Evolutionary conservation across 2,113 vertebrate species (phyloP).

Genomic region (Carassius carassius): DNA sequence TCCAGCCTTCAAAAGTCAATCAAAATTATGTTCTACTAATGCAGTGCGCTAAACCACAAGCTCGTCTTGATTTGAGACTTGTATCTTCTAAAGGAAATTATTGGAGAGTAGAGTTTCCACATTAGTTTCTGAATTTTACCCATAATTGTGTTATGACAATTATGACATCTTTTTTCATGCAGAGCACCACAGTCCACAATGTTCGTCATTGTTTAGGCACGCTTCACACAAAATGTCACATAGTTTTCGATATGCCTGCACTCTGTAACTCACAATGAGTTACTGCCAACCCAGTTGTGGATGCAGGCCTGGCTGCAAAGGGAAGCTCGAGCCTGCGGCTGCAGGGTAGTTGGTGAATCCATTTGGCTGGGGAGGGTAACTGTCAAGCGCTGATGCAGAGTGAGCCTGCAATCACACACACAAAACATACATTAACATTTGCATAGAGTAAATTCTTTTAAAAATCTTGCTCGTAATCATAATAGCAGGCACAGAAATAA

Average conservation of each 20-base stretch:
- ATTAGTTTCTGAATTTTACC: neutral
- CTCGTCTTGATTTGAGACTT: neutral
- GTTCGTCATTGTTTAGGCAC: neutral
- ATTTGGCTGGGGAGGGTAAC: slow-evolving; percentile 86
- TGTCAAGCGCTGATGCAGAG: slow-evolving; percentile 86
- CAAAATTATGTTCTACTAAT: neutral
- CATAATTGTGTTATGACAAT: neutral
- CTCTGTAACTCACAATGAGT: slow-evolving; percentile 41
- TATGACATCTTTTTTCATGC: neutral
- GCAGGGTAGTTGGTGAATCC: slow-evolving; percentile 87
- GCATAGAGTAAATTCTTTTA: neutral
- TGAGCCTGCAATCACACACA: slow-evolving; percentile 77
- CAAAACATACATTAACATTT: neutral
- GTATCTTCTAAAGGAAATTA: neutral
- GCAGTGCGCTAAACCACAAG: neutral
- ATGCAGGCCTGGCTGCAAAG: slow-evolving; percentile 87
- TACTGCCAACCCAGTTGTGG: slow-evolving; percentile 95
- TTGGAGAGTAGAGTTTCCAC: neutral
- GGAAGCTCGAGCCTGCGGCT: slow-evolving; percentile 85
- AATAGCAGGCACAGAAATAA: neutral
- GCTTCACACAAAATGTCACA: no score
- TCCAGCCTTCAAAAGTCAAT: neutral
- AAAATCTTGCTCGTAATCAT: neutral
- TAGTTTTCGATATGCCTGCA: neutral
- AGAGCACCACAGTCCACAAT: neutral